phyloP scores from a whole-genome alignment of 1,140 invertebrate genomes.

The Batillaria attramentaria region DNA sequence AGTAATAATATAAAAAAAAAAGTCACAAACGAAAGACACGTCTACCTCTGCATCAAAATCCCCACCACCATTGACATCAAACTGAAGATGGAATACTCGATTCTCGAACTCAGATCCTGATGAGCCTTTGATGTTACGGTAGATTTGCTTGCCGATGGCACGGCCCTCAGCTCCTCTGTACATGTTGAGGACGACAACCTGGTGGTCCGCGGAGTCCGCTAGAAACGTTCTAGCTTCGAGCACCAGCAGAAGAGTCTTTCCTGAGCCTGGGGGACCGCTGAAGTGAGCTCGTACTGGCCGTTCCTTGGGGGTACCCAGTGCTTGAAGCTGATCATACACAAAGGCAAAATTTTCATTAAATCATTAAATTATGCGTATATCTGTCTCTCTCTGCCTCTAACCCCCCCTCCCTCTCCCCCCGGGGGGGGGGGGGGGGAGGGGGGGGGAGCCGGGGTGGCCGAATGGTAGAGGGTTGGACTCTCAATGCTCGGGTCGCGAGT shows the following conservation, averaged over 20 bases:
- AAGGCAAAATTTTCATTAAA: too few relatives aligned
- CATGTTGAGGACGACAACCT: conserved; percentile 10
- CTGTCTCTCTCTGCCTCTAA: too few relatives aligned
- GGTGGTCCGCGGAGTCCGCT: background rate
- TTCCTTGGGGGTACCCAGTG: background rate
- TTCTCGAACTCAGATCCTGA: background rate
- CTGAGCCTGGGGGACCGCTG: conserved; percentile 14
- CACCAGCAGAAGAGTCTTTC: conserved; percentile 6
- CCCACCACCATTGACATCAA: background rate
- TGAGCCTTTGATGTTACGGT: background rate
- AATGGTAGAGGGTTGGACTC: too few relatives aligned
- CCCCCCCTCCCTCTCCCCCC: too few relatives aligned
- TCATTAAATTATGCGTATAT: too few relatives aligned
- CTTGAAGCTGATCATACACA: too few relatives aligned
- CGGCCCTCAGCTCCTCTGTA: conserved; percentile 10
- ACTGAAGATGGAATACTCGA: background rate
- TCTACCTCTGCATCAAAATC: background rate
- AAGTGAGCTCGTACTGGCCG: background rate
- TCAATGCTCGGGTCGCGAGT: too few relatives aligned
- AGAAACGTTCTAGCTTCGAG: background rate
- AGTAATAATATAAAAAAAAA: background rate
- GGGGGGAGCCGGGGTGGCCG: too few relatives aligned
- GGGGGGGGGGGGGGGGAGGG: too few relatives aligned
- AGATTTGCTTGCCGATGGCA: background rate
- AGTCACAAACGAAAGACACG: background rate